A percentile compares a stretch with the other conserved stretches of the same genome.
These are phyloP conservation scores for Leptopilina drosophilae DNA, from an alignment of 2,888 invertebrate genomes.

Conservation along the genomic window DNA sequence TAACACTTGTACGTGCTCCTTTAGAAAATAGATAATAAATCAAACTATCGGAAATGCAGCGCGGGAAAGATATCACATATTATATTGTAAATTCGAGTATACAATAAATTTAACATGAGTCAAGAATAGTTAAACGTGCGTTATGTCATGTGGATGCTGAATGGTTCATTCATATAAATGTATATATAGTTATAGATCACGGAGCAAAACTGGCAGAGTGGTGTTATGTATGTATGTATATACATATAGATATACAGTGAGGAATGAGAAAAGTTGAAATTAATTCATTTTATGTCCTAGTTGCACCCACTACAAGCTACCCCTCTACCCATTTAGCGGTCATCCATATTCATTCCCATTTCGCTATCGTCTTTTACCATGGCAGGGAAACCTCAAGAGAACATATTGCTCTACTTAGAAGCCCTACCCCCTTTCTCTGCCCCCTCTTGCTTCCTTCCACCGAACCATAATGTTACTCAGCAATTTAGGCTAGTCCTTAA, in stretches of 20 bases:
- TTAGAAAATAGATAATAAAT: conserved; percentile 5
- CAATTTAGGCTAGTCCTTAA: conserved; percentile 28
- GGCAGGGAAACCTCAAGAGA: conserved; percentile 38
- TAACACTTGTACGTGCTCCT: no score
- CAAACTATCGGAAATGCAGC: neutral
- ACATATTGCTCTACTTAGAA: conserved; percentile 58
- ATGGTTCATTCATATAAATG: conserved; percentile 23
- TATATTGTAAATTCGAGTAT: neutral
- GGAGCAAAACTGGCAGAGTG: neutral
- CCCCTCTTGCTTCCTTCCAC: neutral
- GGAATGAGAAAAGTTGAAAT: conserved; percentile 55
- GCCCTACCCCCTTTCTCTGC: neutral
- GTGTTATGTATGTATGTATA: neutral
- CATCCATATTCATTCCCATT: conserved; percentile 68
- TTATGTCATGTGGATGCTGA: conserved; percentile 19
- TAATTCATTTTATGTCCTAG: conserved; percentile 54
- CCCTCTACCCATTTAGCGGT: conserved; percentile 55
- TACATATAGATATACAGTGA: conserved; percentile 9
- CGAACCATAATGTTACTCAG: conserved; percentile 25
- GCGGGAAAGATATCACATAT: no score
- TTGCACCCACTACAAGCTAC: conserved; percentile 20
- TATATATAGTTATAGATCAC: neutral
- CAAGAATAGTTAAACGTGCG: conserved; percentile 4
- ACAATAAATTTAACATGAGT: conserved; percentile 33
- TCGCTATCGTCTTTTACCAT: conserved; percentile 63